A percentile compares a stretch with the other conserved stretches of the same genome.
Evolutionary conservation across 2,888 invertebrate species (phyloP).

Genomic region (Ornithoptera alexandrae): DNA sequence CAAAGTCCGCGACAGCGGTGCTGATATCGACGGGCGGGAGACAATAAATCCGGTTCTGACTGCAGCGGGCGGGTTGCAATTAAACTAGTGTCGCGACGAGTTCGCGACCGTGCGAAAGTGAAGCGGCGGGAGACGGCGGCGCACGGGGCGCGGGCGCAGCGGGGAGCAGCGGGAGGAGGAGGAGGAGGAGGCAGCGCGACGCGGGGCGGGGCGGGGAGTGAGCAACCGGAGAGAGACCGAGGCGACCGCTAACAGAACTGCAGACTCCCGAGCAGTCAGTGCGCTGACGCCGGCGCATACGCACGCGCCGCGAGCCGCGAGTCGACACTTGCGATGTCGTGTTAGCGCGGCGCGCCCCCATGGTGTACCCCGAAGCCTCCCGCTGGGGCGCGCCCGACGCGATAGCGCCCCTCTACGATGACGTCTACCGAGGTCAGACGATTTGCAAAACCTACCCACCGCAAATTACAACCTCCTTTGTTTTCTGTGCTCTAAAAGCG

Average conservation of each 20-base stretch:
- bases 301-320: constrained; percentile 48
- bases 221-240: constrained; percentile 35
- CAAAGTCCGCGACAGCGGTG: constrained; percentile 49
- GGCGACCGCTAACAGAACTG: constrained; percentile 28
- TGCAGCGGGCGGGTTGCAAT: constrained; percentile 71
- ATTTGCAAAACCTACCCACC: constrained; percentile 48
- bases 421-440: constrained; percentile 83
- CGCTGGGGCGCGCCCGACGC: constrained; percentile 82
- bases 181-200: constrained; percentile 29
- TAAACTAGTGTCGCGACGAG: constrained; percentile 77
- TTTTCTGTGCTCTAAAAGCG: constrained; percentile 39
- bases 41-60: constrained; percentile 75
- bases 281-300: constrained; percentile 70
- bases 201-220: constrained; percentile 35
- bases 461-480: constrained; percentile 45
- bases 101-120: constrained; percentile 76
- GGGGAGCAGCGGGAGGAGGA: constrained; percentile 35
- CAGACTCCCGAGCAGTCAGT: constrained; percentile 52
- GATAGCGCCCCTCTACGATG: constrained; percentile 83
- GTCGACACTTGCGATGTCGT: constrained; percentile 50
- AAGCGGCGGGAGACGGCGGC: constrained; percentile 49
- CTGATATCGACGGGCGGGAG: constrained; percentile 64
- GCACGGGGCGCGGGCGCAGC: constrained; percentile 36
- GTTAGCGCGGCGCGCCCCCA: constrained; percentile 64
- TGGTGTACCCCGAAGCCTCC: constrained; percentile 82